These are phyloP conservation scores for Lucinisca nassula DNA, from an alignment of 2,888 invertebrate genomes.

Conservation along the genomic window DNA sequence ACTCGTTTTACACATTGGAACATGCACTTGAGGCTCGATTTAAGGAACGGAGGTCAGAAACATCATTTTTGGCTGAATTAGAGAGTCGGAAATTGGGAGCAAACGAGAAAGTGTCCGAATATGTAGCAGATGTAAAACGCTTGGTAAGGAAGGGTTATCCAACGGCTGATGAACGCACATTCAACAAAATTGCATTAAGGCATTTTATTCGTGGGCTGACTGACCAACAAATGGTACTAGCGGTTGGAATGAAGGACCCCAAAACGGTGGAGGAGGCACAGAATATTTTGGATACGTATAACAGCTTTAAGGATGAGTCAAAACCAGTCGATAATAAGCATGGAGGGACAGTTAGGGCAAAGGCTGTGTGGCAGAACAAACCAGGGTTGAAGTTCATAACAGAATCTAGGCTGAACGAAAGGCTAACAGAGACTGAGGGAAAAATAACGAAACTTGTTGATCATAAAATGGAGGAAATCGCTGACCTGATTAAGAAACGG, in stretches of 20 bases:
- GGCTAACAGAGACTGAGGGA: background rate
- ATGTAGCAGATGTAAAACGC: conserved; percentile 42
- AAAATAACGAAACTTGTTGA: background rate
- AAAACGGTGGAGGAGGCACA: conserved; percentile 42
- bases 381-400: background rate
- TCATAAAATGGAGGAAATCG: background rate
- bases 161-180: conserved; percentile 32
- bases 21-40: conserved; percentile 29
- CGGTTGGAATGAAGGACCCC: conserved; percentile 55
- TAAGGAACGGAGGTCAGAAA: conserved; percentile 19
- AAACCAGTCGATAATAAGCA: too few species aligned
- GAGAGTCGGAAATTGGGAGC: conserved; percentile 37
- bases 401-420: conserved; percentile 6
- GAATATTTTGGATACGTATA: conserved; percentile 47
- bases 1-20: background rate
- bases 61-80: conserved; percentile 39
- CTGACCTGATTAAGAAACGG: background rate
- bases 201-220: conserved; percentile 49
- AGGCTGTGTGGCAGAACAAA: background rate
- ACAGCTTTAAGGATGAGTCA: conserved; percentile 40
- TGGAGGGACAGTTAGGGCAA: background rate
- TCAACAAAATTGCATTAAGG: conserved; percentile 48
- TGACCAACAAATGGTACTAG: conserved; percentile 34
- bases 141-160: conserved; percentile 39
- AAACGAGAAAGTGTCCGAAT: conserved; percentile 34